Evolutionary conservation across 2,888 invertebrate species (phyloP).

Genomic region (Eupithecia subumbrata): DNA sequence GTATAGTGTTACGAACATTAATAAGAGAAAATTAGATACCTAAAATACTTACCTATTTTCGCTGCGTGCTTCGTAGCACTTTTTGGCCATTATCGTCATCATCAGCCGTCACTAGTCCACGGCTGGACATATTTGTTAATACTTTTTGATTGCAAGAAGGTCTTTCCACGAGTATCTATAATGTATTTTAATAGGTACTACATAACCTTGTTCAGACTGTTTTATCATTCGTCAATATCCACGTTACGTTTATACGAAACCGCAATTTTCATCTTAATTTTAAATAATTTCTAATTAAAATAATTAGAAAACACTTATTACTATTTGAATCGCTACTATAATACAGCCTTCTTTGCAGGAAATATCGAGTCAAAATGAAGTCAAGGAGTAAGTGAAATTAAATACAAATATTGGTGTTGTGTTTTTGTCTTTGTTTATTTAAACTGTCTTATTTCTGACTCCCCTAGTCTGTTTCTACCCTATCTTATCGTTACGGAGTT

Average conservation of each 20-base stretch:
- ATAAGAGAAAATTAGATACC: background rate
- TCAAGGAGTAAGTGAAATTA: constrained; percentile 37
- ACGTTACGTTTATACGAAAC: background rate
- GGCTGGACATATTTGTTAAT: background rate
- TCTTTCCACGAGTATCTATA: background rate
- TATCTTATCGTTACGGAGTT: background rate
- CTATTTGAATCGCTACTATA: constrained; percentile 17
- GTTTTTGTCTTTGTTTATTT: constrained; percentile 3
- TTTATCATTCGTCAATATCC: background rate
- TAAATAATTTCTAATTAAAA: background rate
- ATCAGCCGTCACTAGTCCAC: too few species aligned
- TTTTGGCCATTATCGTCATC: background rate
- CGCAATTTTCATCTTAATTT: background rate
- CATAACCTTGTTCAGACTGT: background rate
- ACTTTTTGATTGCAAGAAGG: background rate
- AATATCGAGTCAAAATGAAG: constrained; percentile 34
- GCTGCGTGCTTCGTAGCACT: too few species aligned
- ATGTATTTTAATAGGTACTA: background rate
- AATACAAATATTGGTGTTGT: constrained; percentile 30
- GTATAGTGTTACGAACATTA: too few species aligned
- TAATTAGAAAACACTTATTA: background rate
- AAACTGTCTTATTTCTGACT: constrained; percentile 11
- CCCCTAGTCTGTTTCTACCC: background rate
- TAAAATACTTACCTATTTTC: too few species aligned
- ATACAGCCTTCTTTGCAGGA: constrained; percentile 34